phyloP scores from a whole-genome alignment of 2,113 vertebrate species.

The Gymnocephalus cernua region DNA sequence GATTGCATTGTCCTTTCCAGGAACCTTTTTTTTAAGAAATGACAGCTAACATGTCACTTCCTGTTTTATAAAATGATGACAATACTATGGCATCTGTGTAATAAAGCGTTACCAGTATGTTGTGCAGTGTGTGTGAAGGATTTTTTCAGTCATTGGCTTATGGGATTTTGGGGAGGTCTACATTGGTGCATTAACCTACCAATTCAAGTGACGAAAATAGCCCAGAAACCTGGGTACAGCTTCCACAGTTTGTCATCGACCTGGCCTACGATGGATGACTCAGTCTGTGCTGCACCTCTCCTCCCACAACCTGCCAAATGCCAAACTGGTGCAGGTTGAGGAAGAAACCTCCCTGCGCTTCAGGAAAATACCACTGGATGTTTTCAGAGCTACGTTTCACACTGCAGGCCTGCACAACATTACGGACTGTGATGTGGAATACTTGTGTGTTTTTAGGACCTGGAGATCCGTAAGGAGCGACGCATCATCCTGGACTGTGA shows the following conservation, averaged over 20 bases:
- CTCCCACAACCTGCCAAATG: not conserved
- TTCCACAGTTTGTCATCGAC: not conserved
- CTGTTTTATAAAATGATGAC: not conserved
- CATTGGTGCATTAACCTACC: not conserved
- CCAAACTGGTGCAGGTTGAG: not conserved
- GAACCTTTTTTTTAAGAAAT: not conserved
- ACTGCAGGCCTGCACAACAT: not conserved
- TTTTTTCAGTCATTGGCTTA: not conserved
- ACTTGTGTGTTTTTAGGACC: conserved; percentile 88
- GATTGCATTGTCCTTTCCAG: not conserved
- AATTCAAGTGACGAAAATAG: not conserved
- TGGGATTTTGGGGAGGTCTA: not conserved
- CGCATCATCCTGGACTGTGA: conserved; percentile 97
- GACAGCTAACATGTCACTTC: not conserved
- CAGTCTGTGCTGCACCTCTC: not conserved
- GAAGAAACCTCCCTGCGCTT: not conserved
- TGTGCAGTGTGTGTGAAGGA: not conserved
- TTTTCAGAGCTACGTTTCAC: not conserved
- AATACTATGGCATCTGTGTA: not conserved
- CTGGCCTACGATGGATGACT: not conserved
- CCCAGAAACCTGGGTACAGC: not conserved
- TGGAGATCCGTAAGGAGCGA: conserved; percentile 95
- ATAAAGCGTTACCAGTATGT: not conserved
- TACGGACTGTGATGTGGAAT: not conserved
- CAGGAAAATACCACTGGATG: not conserved